Base-by-base conservation (phyloP, 2,113 vertebrate genomes). In the Epinephelus cyanopodus region DNA sequence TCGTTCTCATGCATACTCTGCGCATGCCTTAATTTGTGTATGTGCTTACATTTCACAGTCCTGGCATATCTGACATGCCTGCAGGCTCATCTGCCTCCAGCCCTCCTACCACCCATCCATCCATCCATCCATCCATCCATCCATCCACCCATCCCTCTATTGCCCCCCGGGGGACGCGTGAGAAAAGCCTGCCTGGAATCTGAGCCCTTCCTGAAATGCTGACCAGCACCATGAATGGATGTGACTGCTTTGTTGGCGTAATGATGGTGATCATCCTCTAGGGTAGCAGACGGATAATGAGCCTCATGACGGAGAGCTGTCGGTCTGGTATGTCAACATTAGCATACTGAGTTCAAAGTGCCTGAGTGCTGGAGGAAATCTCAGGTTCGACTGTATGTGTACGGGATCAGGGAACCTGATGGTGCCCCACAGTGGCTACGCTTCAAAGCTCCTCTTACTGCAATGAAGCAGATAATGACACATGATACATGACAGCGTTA, bases 131-230 rank as follows among this genome's bases (percentile, higher is more conserved):
- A 2, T 66, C 77, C 18, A 19, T 67, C 82, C 6, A 1, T 73
- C 39, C 17, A 19, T 27, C 37, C 57, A 2, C 39, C 50, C 27
- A 29, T 11, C 37, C 74, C 8, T 39, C 53, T 62, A 57, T 23
- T 42, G 5, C 25, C 48, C 57, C 48, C 33, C 68, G 3, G 39
- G 68, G 82, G 85, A 82, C 47, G 37, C 14, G 52, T 90, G 85
- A 92, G 89, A 90, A 90, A 88, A 86, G 56, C 56, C 66, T 0
- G 48, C n/a, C 39, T 77, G 85, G 89, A 93, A 94, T 91, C 81
- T 6, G 81, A 90, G 76, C 25, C 66, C 84, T 89, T 90, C 75
- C 79, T 74, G 73, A 92, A 87, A 92, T 71, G 78, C 63, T 57
- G 83, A 76, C 27, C 63, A 18, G 60, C 54, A 5, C 15, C 3